A percentile compares a stretch with the other conserved stretches of the same genome.
Evolutionary conservation across 1,140 invertebrate species (phyloP).

Genomic region (Ganaspis sp.): DNA sequence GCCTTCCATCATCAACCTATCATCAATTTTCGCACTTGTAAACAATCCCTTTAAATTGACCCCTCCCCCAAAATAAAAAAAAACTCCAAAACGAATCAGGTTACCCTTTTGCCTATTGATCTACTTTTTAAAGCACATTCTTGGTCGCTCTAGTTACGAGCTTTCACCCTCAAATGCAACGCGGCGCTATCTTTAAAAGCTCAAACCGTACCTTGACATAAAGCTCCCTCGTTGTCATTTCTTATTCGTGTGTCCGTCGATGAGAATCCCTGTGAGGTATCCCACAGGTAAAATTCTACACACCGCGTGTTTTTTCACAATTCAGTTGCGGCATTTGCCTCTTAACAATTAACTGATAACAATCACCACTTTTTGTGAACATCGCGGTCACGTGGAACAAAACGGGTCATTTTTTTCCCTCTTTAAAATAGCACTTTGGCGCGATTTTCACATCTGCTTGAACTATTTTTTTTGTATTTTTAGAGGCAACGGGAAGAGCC

Average conservation of each 20-base stretch:
- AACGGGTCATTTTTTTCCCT: neutral
- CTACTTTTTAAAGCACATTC: neutral
- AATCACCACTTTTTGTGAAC: conserved; percentile 14
- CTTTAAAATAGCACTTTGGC: neutral
- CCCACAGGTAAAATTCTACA: neutral
- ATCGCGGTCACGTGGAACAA: conserved; percentile 11
- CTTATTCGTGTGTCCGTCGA: conserved; percentile 1
- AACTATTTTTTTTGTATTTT: neutral
- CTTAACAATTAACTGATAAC: conserved; percentile 5
- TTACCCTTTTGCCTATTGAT: neutral
- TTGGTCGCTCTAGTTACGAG: conserved; percentile 1
- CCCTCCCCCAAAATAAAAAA: no score
- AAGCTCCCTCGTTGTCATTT: conserved; percentile 73
- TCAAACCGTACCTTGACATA: conserved; percentile 70
- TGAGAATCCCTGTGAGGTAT: neutral
- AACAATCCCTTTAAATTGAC: neutral
- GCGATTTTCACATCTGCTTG: neutral
- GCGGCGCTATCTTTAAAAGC: neutral
- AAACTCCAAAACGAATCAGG: neutral
- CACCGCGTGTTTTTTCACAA: neutral
- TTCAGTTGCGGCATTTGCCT: neutral
- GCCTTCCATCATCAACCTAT: neutral
- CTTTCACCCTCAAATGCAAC: neutral
- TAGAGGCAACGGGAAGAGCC: neutral
- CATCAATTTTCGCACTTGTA: neutral